Evolutionary conservation across 92 coral and sea anemone species (phyloP).

Genomic region (Scolanthus callimorphus): DNA sequence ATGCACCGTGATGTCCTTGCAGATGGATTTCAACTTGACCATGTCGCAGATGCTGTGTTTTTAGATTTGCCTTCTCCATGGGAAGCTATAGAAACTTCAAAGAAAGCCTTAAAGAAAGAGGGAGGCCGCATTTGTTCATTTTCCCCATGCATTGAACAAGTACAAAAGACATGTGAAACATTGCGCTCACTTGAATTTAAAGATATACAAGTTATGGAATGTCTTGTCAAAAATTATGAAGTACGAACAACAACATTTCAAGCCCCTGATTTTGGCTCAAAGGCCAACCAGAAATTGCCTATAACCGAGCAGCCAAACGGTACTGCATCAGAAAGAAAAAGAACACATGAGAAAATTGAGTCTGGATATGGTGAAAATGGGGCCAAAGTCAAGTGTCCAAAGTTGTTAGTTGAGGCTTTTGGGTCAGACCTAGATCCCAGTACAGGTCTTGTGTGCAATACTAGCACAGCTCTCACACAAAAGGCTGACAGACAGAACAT

Average conservation of each 20-base stretch:
- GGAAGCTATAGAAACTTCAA: conserved; percentile 82
- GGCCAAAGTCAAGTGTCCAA: no score
- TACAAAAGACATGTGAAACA: conserved; percentile 80
- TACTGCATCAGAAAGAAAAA: conserved; percentile 10
- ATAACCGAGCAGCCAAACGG: not conserved
- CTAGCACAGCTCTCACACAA: conserved; percentile 18
- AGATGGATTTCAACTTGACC: conserved; percentile 83
- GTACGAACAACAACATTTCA: conserved; percentile 55
- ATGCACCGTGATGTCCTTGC: conserved; percentile 64
- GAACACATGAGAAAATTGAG: conserved; percentile 10
- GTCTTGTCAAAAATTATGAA: conserved; percentile 67
- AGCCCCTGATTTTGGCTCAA: conserved; percentile 60
- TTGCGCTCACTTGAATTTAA: conserved; percentile 68
- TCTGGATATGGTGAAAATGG: not conserved
- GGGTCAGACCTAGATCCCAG: no score
- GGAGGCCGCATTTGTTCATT: conserved; percentile 94
- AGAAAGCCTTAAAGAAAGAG: conserved; percentile 75
- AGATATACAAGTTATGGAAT: conserved; percentile 88
- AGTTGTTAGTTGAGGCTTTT: no score
- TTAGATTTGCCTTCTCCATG: conserved; percentile 95
- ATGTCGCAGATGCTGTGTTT: conserved; percentile 97
- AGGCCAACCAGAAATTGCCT: not conserved
- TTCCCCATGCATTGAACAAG: conserved; percentile 99
- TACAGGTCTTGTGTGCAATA: conserved; percentile 24
- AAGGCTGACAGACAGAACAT: conserved; percentile 49